phyloP scores from a whole-genome alignment of 2,113 vertebrate species.

The Bolborhynchus lineola region DNA sequence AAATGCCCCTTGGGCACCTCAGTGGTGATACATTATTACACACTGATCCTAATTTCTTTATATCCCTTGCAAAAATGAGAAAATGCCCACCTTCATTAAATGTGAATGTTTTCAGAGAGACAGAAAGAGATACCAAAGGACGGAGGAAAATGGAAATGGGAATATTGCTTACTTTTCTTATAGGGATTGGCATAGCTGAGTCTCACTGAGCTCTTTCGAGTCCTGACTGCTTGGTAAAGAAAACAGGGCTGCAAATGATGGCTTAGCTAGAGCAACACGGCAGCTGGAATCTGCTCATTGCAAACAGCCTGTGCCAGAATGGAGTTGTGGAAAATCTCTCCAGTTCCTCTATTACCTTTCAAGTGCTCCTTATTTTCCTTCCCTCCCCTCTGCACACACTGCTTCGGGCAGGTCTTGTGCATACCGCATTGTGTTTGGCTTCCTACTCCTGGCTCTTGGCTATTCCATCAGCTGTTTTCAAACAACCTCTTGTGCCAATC shows the following conservation, averaged over 20 bases:
- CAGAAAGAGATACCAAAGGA: not conserved
- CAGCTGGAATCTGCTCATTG: not conserved
- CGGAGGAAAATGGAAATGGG: not conserved
- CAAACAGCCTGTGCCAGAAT: not conserved
- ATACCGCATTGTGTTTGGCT: not conserved
- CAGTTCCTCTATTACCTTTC: not conserved
- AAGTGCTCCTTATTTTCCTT: not conserved
- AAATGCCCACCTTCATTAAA: not conserved
- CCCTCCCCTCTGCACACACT: rapidly evolving
- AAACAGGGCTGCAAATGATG: not conserved
- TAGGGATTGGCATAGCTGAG: not conserved
- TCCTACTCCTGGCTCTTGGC: not conserved
- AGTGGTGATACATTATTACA: not conserved
- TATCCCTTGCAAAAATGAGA: not conserved
- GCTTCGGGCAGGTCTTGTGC: not conserved
- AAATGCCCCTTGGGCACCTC: not conserved
- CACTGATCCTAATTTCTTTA: not conserved
- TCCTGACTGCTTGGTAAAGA: not conserved
- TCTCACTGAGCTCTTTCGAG: not conserved
- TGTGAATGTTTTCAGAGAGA: not conserved
- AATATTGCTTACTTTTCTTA: not conserved
- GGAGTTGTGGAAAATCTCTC: not conserved
- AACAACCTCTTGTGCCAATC: not conserved
- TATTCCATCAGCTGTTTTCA: not conserved
- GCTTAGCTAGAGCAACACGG: not conserved